Evolutionary conservation across 2,888 invertebrate genomes (phyloP).

Genomic region (Parapristionchus giblindavisi): DNA sequence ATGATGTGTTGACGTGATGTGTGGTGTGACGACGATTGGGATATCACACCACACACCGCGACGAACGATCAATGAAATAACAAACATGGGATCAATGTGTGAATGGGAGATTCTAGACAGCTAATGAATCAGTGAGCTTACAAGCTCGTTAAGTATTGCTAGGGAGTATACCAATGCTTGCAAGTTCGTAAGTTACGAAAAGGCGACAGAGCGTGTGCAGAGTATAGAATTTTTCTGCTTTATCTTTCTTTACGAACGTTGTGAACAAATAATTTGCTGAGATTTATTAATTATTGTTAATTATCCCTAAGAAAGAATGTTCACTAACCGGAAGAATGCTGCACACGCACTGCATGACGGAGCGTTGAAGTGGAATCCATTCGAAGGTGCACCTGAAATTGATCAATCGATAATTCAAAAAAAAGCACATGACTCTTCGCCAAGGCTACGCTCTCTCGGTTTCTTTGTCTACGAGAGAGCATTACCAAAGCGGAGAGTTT

Average conservation of each 20-base stretch:
- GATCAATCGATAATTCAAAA: not conserved
- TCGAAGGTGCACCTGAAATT: conserved; percentile 51
- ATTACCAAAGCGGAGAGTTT: not conserved
- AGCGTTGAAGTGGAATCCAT: conserved; percentile 58
- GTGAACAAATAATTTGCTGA: not conserved
- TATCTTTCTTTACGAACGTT: too few species aligned
- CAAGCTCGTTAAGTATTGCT: too few species aligned
- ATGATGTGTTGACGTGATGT: not conserved
- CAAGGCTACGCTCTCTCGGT: not conserved
- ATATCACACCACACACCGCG: not conserved
- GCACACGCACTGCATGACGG: conserved; percentile 58
- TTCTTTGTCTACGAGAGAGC: not conserved
- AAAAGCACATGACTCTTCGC: not conserved
- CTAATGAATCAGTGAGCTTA: too few species aligned
- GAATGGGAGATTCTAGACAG: too few species aligned
- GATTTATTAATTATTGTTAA: not conserved
- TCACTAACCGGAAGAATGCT: conserved; percentile 52
- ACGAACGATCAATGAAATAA: not conserved
- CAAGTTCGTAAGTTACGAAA: too few species aligned
- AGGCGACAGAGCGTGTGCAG: too few species aligned
- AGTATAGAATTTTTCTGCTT: too few species aligned
- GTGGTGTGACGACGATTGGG: not conserved
- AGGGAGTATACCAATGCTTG: too few species aligned
- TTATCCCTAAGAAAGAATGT: not conserved
- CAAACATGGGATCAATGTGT: too few species aligned